Conservation (phyloP, 2,797 vertebrate species). For the Hafferia zeledoni region DNA sequence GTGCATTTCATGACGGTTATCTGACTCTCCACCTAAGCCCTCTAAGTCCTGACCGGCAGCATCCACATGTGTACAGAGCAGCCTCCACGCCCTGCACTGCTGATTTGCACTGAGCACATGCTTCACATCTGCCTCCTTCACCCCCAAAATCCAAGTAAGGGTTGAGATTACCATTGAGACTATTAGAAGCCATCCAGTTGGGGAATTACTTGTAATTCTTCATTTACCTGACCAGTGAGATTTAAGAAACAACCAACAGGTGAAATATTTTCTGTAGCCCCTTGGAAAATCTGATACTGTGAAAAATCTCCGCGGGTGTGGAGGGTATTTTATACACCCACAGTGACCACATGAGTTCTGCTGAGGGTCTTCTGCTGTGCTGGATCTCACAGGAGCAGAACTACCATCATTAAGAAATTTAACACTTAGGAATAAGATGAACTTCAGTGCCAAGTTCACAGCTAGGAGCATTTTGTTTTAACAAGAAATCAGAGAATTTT, state of each 20-base stretch:
- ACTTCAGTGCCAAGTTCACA: not conserved
- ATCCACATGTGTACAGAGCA: not conserved
- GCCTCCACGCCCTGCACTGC: not conserved
- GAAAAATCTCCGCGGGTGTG: not conserved
- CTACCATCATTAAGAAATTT: not conserved
- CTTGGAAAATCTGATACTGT: not conserved
- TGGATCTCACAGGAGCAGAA: not conserved
- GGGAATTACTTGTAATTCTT: not conserved
- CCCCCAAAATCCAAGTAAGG: not conserved
- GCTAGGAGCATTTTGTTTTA: not conserved
- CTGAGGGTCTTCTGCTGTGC: not conserved
- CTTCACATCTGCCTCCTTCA: not conserved
- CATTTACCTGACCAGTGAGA: not conserved
- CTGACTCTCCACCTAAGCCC: not conserved
- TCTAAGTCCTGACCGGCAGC: not conserved
- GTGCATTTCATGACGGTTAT: not conserved
- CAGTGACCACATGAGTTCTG: not conserved
- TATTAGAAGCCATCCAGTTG: not conserved
- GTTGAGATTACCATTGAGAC: not conserved
- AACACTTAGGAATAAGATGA: not conserved
- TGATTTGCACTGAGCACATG: not conserved
- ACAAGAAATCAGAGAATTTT: not conserved
- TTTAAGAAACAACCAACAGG: not conserved
- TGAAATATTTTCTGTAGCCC: not conserved
- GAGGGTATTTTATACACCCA: not conserved